A percentile compares a stretch with the other conserved stretches of the same genome.
Conservation (phyloP, 2,113 vertebrate species). For the Heterocephalus glaber region DNA sequence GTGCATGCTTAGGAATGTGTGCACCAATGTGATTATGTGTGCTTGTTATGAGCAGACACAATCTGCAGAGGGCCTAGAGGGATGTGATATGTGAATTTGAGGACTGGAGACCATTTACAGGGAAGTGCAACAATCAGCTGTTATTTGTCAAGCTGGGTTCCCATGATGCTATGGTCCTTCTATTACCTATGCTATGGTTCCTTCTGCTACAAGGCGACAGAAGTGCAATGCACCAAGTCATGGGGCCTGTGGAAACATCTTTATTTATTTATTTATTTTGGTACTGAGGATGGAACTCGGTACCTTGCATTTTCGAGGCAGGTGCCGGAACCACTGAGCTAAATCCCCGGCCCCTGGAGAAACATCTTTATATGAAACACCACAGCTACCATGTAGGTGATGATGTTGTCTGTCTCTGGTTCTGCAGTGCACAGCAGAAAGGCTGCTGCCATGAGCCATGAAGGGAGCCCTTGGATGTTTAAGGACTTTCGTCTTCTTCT, state of each 20-base stretch:
- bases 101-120: background rate
- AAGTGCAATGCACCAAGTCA: background rate
- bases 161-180: background rate
- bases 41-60: background rate
- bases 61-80: background rate
- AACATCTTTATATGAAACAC: background rate
- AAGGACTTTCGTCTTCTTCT: background rate
- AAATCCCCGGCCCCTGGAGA: too few species aligned
- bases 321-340: too few species aligned
- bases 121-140: background rate
- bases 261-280: too few species aligned
- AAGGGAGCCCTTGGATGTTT: background rate
- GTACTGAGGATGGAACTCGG: too few species aligned
- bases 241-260: too few species aligned
- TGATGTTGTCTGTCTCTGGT: too few species aligned
- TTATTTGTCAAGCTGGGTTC: background rate
- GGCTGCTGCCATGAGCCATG: background rate
- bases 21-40: background rate
- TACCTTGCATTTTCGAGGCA: too few species aligned
- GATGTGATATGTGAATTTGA: background rate
- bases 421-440: background rate
- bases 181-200: background rate
- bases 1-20: background rate
- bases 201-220: background rate
- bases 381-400: too few species aligned